Evolutionary conservation across 2,888 invertebrate species (phyloP).

Genomic region (Ornithoptera alexandrae): DNA sequence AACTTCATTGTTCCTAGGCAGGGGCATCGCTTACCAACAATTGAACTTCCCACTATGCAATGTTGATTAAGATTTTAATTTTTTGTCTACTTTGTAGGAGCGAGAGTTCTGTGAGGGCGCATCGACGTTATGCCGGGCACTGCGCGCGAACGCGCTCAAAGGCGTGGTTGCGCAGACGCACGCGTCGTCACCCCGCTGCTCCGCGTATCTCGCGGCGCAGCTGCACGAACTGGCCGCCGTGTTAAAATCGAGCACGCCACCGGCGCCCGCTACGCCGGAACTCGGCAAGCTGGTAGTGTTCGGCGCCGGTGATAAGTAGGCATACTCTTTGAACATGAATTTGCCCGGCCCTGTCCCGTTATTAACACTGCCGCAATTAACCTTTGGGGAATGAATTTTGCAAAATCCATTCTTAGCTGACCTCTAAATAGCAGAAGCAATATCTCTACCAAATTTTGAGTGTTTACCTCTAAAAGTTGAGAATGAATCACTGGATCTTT

Average conservation of each 20-base stretch:
- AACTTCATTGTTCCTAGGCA: too few species aligned
- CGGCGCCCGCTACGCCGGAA: slow-evolving; percentile 63
- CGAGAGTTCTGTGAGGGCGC: slow-evolving; percentile 90
- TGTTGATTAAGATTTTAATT: too few species aligned
- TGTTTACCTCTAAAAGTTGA: too few species aligned
- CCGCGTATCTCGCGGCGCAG: slow-evolving; percentile 86
- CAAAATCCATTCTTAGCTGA: too few species aligned
- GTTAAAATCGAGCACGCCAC: slow-evolving; percentile 54
- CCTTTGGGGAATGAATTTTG: too few species aligned
- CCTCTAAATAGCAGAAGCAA: too few species aligned
- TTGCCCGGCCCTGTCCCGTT: too few species aligned
- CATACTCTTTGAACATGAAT: not conserved
- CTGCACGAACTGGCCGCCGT: slow-evolving; percentile 65
- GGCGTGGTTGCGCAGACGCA: slow-evolving; percentile 90
- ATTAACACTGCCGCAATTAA: too few species aligned
- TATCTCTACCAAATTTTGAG: too few species aligned
- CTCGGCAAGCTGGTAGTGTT: slow-evolving; percentile 71
- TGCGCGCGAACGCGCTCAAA: slow-evolving; percentile 82
- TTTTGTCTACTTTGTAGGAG: slow-evolving; percentile 77
- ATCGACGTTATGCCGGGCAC: slow-evolving; percentile 84
- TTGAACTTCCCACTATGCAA: too few species aligned
- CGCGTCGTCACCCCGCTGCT: slow-evolving; percentile 87
- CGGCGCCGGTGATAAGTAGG: slow-evolving; percentile 74
- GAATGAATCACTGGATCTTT: too few species aligned
- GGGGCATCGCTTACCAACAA: too few species aligned